Conservation (phyloP, 2,888 invertebrate species). For the Drosophila affinis region DNA sequence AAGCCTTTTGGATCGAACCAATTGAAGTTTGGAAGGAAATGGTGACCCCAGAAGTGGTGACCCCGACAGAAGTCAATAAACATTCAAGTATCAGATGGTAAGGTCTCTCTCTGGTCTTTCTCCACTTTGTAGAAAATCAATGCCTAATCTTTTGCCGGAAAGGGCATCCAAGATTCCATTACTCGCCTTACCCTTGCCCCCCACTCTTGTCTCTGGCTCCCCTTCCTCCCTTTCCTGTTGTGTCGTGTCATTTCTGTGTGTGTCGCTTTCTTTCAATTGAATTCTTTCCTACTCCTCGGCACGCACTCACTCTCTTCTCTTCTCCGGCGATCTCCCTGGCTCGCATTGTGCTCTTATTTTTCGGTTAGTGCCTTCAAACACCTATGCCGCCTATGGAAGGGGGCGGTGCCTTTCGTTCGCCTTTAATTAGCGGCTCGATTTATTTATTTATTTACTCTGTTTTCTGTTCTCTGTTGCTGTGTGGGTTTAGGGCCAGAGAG, state of each 20-base stretch:
- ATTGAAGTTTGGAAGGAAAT: too few species aligned
- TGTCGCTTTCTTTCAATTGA: constrained; percentile 76
- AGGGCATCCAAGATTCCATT: constrained; percentile 19
- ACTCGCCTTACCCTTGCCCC: background rate
- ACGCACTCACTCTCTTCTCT: constrained; percentile 44
- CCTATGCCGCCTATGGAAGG: constrained; percentile 30
- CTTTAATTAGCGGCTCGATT: constrained; percentile 76
- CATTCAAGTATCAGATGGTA: background rate
- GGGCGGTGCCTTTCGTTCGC: constrained; percentile 28
- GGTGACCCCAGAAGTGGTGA: too few species aligned
- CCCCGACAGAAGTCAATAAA: too few species aligned
- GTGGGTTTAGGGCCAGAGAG: constrained; percentile 39
- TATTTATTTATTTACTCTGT: constrained; percentile 73
- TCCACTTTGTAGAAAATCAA: background rate
- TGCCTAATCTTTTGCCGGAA: background rate
- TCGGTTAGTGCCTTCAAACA: constrained; percentile 60
- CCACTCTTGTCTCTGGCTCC: background rate
- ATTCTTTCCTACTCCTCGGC: constrained; percentile 48
- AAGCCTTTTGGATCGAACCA: background rate
- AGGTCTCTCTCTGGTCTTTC: background rate
- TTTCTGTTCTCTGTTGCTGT: constrained; percentile 21
- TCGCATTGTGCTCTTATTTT: constrained; percentile 52
- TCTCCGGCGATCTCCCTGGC: constrained; percentile 21
- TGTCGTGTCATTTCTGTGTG: constrained; percentile 63
- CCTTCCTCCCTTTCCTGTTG: constrained; percentile 53